Evolutionary conservation across 2,797 vertebrate species (phyloP), one percentile per base, ranked within the genome.

Genomic region (Spinus olivaceus): DNA sequence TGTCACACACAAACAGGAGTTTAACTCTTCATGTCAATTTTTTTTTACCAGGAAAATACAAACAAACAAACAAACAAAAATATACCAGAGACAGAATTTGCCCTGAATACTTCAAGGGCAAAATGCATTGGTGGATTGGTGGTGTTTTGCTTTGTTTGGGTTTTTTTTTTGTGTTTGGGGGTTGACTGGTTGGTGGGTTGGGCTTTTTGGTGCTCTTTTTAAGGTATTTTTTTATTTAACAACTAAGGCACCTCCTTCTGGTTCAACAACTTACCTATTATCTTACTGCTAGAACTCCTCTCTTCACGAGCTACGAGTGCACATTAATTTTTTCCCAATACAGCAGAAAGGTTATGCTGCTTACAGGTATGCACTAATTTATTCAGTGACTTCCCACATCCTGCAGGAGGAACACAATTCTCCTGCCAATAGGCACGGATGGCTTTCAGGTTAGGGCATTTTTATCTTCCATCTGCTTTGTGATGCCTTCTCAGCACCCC

Each of bases 391-490:
- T 89, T 92, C 76, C 84, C 81, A 87, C 71, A 87, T 91, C 88
- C 92, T 74, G 81, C 39, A 74, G 64, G 39, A 82, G 57, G 82
- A 89, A 91, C 42, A 56, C n/a, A 71, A 51, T 83, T 82, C 60
- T 86, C 51, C 71, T 94, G 84, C 81, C 88, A 95, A 81, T 63
- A 92, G 77, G 46, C 56, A 86, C 0, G 56, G 82, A 79, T 37
- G 64, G 32, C 67, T 79, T 88, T 81, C 49, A 83, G 86, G 54
- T 61, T 42, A 87, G 77, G n/a, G 60, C 80, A 72, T 82, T 93
- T 94, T 65, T 65, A 81, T 86, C 65, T 84, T 80, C 73, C 73
- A 93, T 91, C 84, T 97, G 86, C 74, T 72, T 79, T 84, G 51
- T 35, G 73, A 81, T 66, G 53, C 66, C 63, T 74, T 70, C 59